Evolutionary conservation across 2,888 invertebrate genomes (phyloP).

Genomic region (Ichneumon xanthorius): DNA sequence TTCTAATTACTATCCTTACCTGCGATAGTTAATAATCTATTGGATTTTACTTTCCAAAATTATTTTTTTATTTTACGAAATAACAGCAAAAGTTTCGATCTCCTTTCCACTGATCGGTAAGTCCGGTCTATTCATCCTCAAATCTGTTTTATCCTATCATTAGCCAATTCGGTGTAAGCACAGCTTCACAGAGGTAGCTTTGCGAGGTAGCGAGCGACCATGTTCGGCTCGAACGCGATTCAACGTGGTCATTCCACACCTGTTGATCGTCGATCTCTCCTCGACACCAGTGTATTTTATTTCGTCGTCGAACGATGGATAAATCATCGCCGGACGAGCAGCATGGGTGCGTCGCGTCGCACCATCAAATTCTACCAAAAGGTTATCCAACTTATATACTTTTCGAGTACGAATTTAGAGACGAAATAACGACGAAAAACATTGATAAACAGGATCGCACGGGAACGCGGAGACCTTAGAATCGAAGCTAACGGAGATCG

Average conservation of each 20-base stretch:
- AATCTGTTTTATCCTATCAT: background rate
- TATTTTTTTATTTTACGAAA: too few relatives aligned
- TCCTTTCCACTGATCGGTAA: background rate
- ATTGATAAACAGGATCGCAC: background rate
- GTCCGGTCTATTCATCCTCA: background rate
- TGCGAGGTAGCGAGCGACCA: background rate
- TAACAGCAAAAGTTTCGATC: too few relatives aligned
- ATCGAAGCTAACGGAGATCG: background rate
- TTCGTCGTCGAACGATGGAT: slow-evolving; percentile 17
- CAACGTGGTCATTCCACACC: background rate
- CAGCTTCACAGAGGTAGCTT: background rate
- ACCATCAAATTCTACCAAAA: background rate
- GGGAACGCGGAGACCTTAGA: background rate
- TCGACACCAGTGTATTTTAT: background rate
- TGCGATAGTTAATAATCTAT: too few relatives aligned
- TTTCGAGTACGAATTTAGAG: too few relatives aligned
- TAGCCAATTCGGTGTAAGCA: background rate
- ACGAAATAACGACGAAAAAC: background rate
- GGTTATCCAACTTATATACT: background rate
- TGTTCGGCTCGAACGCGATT: slow-evolving; percentile 9
- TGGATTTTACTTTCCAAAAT: too few relatives aligned
- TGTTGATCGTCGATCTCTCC: background rate
- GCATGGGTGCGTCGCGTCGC: background rate
- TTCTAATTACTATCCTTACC: too few relatives aligned
- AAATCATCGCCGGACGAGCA: slow-evolving; percentile 15